A percentile compares a stretch with the other conserved stretches of the same genome.
Conservation (phyloP, 1,140 invertebrate genomes). For the Drosophila pseudoananassae region DNA sequence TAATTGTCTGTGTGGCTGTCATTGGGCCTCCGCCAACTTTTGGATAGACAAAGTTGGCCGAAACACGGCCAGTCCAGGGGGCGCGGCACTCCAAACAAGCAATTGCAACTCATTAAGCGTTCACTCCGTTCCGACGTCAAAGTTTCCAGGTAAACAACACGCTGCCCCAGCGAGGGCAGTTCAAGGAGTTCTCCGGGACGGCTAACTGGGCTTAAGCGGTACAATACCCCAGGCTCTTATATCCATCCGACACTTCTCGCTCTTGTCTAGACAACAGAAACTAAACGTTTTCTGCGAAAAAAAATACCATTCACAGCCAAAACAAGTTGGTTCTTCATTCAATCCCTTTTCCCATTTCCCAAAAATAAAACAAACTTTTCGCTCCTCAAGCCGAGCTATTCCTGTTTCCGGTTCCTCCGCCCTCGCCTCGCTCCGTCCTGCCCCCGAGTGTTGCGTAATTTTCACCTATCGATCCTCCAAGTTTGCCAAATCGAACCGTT, state of each 20-base stretch:
- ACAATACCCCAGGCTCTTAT: too few relatives aligned
- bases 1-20: conserved; percentile 8
- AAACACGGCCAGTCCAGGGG: conserved; percentile 6
- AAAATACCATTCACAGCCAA: conserved; percentile 38
- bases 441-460: conserved; percentile 68
- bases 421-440: neutral
- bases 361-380: conserved; percentile 49
- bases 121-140: conserved; percentile 64
- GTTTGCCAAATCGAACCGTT: conserved; percentile 45
- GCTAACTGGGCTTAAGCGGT: too few relatives aligned
- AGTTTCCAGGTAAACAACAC: conserved; percentile 56
- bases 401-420: neutral
- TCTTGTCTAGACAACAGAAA: conserved; percentile 26
- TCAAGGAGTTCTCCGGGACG: neutral
- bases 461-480: conserved; percentile 75
- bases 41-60: conserved; percentile 63
- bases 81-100: conserved; percentile 64
- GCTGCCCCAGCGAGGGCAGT: conserved; percentile 20
- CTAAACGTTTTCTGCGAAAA: conserved; percentile 23
- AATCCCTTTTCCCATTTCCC: conserved; percentile 11
- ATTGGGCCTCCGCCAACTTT: conserved; percentile 4
- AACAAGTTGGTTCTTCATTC: conserved; percentile 38
- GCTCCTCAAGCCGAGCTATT: conserved; percentile 11
- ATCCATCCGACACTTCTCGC: neutral
- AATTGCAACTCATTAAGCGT: conserved; percentile 78